Percentiles rank a stretch among this genome's conserved stretches.
Evolutionary conservation across 2,113 vertebrate genomes (phyloP).

Genomic region (Larimichthys crocea): DNA sequence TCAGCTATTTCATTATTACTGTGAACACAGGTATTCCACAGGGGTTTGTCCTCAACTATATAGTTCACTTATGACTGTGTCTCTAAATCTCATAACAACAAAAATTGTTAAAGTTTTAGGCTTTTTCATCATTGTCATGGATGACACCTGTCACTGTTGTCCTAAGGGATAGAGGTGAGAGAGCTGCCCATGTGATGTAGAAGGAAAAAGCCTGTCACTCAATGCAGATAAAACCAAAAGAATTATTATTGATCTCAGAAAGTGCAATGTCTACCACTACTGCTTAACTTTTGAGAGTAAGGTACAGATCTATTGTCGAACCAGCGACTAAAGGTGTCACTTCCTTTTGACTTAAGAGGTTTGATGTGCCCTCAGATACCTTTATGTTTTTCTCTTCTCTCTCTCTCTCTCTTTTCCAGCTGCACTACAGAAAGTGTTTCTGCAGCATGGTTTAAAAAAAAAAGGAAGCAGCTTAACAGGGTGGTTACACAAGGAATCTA

Average conservation of each 20-base stretch:
- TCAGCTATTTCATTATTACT: no score
- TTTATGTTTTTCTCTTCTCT: background rate
- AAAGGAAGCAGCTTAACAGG: background rate
- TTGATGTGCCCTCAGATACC: background rate
- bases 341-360: conserved; percentile 2
- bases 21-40: background rate
- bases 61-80: background rate
- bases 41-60: background rate
- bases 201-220: background rate
- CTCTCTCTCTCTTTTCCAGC: background rate
- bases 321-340: background rate
- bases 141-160: no score
- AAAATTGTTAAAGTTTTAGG: background rate
- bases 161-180: background rate
- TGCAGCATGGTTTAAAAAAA: background rate
- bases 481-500: background rate
- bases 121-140: no score
- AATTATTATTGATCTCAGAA: background rate
- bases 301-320: background rate
- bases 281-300: background rate
- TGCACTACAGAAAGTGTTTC: background rate
- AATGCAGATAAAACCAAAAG: background rate
- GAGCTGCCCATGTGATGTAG: background rate
- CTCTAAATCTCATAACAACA: background rate
- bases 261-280: background rate